Percentiles rank a stretch among this genome's conserved stretches.
phyloP scores from a whole-genome alignment of 1,140 invertebrate species.

The Pseudomyrmex flavicornis region DNA sequence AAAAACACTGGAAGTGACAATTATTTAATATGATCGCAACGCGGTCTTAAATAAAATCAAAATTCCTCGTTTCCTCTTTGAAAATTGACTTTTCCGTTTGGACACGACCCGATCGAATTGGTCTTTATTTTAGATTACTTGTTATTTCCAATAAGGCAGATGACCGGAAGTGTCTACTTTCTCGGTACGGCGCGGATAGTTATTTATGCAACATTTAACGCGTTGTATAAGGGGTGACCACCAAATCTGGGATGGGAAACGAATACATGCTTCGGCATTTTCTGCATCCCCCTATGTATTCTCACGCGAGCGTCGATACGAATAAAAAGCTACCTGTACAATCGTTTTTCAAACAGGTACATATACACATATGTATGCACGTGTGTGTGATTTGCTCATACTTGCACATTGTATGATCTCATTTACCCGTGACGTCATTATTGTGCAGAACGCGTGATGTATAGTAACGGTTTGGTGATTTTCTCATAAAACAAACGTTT shows the following conservation, averaged over 20 bases:
- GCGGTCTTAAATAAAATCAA: too few relatives aligned
- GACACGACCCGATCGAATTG: not conserved
- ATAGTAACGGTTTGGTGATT: too few relatives aligned
- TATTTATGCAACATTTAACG: slow-evolving; percentile 57
- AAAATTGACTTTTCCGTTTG: slow-evolving; percentile 6
- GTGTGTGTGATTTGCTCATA: not conserved
- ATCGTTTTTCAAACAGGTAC: slow-evolving; percentile 34
- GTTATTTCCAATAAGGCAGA: slow-evolving; percentile 56
- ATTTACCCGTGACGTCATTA: slow-evolving; percentile 19
- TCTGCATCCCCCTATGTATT: slow-evolving; percentile 46
- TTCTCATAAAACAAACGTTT: too few relatives aligned
- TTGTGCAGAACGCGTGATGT: not conserved
- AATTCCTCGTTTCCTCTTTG: not conserved
- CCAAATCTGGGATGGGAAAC: slow-evolving; percentile 41
- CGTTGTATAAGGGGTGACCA: not conserved
- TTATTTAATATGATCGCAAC: too few relatives aligned
- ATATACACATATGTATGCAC: not conserved
- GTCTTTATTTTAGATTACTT: slow-evolving; percentile 5
- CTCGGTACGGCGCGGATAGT: slow-evolving; percentile 29
- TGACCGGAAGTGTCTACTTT: slow-evolving; percentile 51
- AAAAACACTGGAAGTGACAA: too few relatives aligned
- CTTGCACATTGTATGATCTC: not conserved
- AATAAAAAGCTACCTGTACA: slow-evolving; percentile 41
- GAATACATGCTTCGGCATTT: slow-evolving; percentile 32
- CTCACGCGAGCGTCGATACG: slow-evolving; percentile 43